These are phyloP conservation scores for Drosophila eohydei DNA, from an alignment of 2,888 invertebrate genomes.

Conservation along the genomic window DNA sequence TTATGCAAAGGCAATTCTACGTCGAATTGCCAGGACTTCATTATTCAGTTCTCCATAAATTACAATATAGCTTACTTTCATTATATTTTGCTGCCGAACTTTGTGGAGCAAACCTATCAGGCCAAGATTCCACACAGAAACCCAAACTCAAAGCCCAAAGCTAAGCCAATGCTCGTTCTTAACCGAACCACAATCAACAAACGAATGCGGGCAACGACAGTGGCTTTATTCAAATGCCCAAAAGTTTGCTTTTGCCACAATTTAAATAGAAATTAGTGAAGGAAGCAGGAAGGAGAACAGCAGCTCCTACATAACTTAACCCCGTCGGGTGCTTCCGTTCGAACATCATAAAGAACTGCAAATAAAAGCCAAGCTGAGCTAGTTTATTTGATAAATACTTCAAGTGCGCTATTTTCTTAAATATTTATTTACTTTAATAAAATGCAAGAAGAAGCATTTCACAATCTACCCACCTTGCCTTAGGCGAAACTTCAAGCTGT, in stretches of 20 bases:
- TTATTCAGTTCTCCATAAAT: constrained; percentile 8
- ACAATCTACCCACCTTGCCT: background rate
- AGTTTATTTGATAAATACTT: constrained; percentile 60
- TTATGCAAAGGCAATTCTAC: background rate
- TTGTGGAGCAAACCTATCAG: constrained; percentile 29
- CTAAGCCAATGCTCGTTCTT: background rate
- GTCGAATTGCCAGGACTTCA: background rate
- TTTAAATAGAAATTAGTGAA: constrained; percentile 65
- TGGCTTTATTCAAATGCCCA: constrained; percentile 41
- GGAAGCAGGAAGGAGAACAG: background rate
- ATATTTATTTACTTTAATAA: constrained; percentile 52
- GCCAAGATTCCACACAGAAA: background rate
- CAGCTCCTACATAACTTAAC: background rate
- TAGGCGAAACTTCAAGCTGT: constrained; percentile 12
- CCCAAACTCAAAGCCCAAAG: background rate
- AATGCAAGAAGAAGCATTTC: constrained; percentile 34
- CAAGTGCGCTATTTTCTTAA: constrained; percentile 47
- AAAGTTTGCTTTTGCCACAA: constrained; percentile 34
- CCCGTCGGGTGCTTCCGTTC: background rate
- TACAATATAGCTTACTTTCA: constrained; percentile 9
- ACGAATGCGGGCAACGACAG: constrained; percentile 50
- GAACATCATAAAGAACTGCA: constrained; percentile 21
- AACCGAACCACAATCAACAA: constrained; percentile 57
- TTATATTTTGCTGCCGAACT: constrained; percentile 21
- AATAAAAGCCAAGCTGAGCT: constrained; percentile 34